A percentile compares a stretch with the other conserved stretches of the same genome.
Conservation (phyloP, 2,113 vertebrate species). For the Epinephelus moara region DNA sequence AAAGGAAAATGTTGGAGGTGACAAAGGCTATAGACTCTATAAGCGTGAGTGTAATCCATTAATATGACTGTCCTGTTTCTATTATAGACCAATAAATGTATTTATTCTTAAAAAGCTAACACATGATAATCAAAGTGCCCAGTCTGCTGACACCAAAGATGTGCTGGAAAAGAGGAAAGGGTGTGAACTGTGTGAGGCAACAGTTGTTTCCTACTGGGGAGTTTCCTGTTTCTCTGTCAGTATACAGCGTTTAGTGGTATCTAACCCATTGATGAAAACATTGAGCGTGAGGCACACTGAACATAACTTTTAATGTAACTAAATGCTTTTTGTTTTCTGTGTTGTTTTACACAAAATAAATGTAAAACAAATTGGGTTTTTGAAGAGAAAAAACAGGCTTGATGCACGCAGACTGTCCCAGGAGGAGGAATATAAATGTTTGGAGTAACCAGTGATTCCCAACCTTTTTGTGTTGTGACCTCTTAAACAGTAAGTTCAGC, state of each 20-base stretch:
- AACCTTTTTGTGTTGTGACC: not conserved
- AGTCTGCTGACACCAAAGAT: not conserved
- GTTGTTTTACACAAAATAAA: too few species aligned
- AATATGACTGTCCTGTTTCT: too few species aligned
- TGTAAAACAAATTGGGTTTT: too few species aligned
- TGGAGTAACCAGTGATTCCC: too few species aligned
- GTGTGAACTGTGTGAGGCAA: not conserved
- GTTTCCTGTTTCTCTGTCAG: not conserved
- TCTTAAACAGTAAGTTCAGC: not conserved
- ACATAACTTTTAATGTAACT: too few species aligned
- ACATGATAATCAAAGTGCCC: not conserved
- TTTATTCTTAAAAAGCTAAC: too few species aligned
- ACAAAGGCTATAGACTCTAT: conserved; percentile 19
- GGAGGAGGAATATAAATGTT: not conserved
- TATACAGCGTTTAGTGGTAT: not conserved
- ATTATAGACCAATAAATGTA: too few species aligned
- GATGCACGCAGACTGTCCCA: not conserved
- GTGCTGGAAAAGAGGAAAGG: not conserved
- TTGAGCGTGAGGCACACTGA: not conserved
- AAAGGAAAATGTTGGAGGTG: conserved; percentile 33
- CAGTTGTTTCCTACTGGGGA: not conserved
- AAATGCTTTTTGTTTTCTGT: too few species aligned
- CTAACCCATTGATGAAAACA: not conserved
- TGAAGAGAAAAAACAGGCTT: too few species aligned
- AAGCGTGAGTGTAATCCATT: conserved; percentile 45